Evolutionary conservation across 2,888 invertebrate species (phyloP).

Genomic region (Mallateleia sp.): DNA sequence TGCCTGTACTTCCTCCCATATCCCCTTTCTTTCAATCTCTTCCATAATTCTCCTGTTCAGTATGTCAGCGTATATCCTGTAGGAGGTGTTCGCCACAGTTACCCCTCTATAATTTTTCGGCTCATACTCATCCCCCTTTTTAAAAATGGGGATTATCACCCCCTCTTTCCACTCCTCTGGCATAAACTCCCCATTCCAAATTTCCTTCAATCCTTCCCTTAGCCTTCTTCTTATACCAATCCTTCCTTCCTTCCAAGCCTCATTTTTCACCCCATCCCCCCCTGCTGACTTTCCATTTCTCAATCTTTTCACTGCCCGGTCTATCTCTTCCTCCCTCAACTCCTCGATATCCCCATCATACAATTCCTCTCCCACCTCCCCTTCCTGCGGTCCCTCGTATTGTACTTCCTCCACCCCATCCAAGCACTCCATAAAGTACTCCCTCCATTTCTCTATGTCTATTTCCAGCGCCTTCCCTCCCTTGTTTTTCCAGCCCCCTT

Average conservation of each 20-base stretch:
- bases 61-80: conserved; percentile 16
- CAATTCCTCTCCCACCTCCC: neutral
- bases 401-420: neutral
- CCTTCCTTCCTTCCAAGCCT: neutral
- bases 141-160: neutral
- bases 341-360: neutral
- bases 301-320: neutral
- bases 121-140: neutral
- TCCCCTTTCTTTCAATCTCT: neutral
- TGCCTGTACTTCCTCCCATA: conserved; percentile 8
- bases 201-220: neutral
- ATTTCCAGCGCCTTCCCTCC: neutral
- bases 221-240: neutral
- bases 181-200: neutral
- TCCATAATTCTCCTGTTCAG: conserved; percentile 1
- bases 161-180: conserved; percentile 5
- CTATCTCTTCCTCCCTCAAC: neutral
- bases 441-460: neutral
- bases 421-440: neutral
- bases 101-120: conserved; percentile 9
- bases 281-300: conserved; percentile 3
- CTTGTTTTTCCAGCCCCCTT: neutral
- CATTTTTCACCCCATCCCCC: conserved; percentile 5
- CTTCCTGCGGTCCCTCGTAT: neutral
- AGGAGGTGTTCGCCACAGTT: neutral